Evolutionary conservation across 1,140 invertebrate genomes (phyloP).

Genomic region (Laupala kohalensis): DNA sequence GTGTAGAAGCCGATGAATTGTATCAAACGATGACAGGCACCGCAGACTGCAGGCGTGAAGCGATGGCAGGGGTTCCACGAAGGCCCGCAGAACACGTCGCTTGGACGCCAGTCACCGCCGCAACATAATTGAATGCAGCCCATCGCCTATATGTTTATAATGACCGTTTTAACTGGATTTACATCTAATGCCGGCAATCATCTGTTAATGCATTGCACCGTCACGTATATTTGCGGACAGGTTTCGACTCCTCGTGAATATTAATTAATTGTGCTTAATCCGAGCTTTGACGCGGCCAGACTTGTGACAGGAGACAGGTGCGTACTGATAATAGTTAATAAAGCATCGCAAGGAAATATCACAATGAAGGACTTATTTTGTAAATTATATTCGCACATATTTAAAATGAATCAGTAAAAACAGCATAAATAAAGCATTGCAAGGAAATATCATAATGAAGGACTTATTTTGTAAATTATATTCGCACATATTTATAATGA

Average conservation of each 20-base stretch:
- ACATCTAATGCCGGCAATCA: background rate
- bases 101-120: too few species aligned
- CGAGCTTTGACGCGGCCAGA: background rate
- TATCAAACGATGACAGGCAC: too few species aligned
- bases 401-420: background rate
- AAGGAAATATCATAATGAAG: background rate
- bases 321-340: background rate
- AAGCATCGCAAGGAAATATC: background rate
- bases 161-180: background rate
- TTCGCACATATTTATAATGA: background rate
- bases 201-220: background rate
- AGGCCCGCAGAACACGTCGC: too few species aligned
- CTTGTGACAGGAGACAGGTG: too few species aligned
- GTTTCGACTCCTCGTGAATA: background rate
- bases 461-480: background rate
- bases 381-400: background rate
- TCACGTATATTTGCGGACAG: background rate
- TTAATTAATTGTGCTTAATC: background rate
- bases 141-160: background rate
- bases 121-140: background rate
- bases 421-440: background rate
- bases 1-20: too few species aligned
- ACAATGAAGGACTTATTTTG: background rate
- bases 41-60: too few species aligned
- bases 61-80: too few species aligned